These are phyloP conservation scores for Prochilodus magdalenae DNA, from an alignment of 2,113 vertebrate species.

Conservation along the genomic window DNA sequence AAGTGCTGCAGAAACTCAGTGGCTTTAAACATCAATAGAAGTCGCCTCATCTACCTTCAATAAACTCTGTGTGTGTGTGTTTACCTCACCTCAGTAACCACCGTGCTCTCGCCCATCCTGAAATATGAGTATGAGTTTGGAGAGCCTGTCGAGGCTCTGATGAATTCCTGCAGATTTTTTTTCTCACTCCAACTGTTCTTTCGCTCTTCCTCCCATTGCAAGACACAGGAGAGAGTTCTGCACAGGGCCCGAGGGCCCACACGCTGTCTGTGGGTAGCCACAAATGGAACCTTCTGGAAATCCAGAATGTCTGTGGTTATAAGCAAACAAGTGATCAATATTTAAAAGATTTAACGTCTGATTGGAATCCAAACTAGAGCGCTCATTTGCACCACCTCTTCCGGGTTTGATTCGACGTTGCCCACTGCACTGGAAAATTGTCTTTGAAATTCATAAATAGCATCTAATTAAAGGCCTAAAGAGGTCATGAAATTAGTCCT, in stretches of 20 bases:
- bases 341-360: too few species aligned
- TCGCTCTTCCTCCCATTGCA: constrained; percentile 11
- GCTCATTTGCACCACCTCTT: too few species aligned
- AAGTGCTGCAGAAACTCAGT: constrained; percentile 9
- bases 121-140: constrained; percentile 36
- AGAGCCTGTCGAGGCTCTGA: constrained; percentile 32
- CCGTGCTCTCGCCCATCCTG: constrained; percentile 18
- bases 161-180: constrained; percentile 18
- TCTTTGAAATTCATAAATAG: too few species aligned
- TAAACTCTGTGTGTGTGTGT: constrained; percentile 29
- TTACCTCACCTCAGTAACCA: constrained; percentile 19
- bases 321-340: background rate
- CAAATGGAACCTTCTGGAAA: background rate
- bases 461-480: too few species aligned
- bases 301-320: background rate
- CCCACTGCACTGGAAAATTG: too few species aligned
- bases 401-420: too few species aligned
- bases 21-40: background rate
- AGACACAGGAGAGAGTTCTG: background rate
- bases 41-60: constrained; percentile 3
- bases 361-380: too few species aligned
- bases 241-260: background rate
- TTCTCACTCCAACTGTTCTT: constrained; percentile 26
- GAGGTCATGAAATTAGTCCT: too few species aligned
- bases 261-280: background rate